These are phyloP conservation scores for Catharus bicknelli DNA, from an alignment of 2,113 vertebrate genomes.

Conservation along the genomic window DNA sequence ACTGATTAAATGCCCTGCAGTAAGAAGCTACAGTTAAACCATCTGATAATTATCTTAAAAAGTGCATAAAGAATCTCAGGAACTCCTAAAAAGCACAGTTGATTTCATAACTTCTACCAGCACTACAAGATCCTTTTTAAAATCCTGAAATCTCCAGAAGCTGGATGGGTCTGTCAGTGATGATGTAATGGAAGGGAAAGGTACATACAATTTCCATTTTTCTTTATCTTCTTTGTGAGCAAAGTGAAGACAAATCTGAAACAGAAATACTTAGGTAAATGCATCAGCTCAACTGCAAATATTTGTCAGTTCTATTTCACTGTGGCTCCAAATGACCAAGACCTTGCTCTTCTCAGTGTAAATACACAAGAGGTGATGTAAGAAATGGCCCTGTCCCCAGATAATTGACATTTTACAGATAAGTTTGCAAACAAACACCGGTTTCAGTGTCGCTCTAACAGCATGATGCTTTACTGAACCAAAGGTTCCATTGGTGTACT, in stretches of 20 bases:
- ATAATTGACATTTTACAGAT: neutral
- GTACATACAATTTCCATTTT: neutral
- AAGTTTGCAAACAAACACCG: neutral
- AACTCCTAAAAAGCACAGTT: neutral
- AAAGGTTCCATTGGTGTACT: fast-evolving
- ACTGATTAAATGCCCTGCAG: neutral
- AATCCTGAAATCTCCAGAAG: neutral
- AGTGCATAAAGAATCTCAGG: neutral
- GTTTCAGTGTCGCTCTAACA: neutral
- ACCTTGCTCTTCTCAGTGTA: neutral
- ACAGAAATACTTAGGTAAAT: conserved; percentile 7
- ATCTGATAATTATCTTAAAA: neutral
- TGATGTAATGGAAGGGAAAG: neutral
- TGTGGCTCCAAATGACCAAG: neutral
- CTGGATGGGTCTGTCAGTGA: neutral
- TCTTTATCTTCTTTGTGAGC: neutral
- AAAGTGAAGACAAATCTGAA: neutral
- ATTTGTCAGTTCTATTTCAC: neutral
- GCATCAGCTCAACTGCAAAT: neutral
- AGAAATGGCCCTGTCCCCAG: neutral
- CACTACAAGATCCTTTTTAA: neutral
- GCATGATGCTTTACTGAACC: neutral
- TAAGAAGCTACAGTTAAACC: neutral
- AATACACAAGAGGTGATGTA: neutral
- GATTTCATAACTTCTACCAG: neutral